Evolutionary conservation across 2,888 invertebrate genomes (phyloP).

Genomic region (Rhorus exstirpatorius): DNA sequence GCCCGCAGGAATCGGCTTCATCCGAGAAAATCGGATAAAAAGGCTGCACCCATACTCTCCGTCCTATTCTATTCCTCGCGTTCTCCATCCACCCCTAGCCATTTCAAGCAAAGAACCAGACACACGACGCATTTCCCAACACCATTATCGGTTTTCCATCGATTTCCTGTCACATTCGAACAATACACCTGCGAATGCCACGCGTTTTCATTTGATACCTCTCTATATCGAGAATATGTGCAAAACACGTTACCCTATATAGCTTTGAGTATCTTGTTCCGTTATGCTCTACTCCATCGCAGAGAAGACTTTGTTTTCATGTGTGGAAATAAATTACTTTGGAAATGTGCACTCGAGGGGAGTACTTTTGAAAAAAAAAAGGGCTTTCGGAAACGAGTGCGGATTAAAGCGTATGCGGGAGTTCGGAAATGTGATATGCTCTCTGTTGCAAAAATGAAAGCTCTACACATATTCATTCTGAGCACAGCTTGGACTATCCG

Average conservation of each 20-base stretch:
- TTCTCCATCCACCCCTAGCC: not conserved
- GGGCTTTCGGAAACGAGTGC: no score
- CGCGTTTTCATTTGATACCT: slow-evolving; percentile 44
- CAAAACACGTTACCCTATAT: slow-evolving; percentile 2
- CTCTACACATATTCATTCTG: no score
- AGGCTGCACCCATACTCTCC: slow-evolving; percentile 5
- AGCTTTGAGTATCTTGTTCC: slow-evolving; percentile 20
- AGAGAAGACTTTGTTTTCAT: not conserved
- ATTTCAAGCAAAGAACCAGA: slow-evolving; percentile 30
- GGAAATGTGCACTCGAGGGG: no score
- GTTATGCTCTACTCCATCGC: not conserved
- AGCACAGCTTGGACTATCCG: no score
- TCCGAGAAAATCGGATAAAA: slow-evolving; percentile 49
- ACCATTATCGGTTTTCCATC: slow-evolving; percentile 53
- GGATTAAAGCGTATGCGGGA: no score
- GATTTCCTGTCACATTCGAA: slow-evolving; percentile 47
- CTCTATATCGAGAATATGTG: slow-evolving; percentile 9
- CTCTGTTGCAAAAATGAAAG: no score
- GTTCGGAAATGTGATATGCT: no score
- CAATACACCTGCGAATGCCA: slow-evolving; percentile 24
- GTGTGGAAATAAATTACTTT: slow-evolving; percentile 13
- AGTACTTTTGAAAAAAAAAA: no score
- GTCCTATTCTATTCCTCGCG: slow-evolving; percentile 15
- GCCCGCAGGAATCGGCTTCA: slow-evolving; percentile 28
- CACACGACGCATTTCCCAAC: slow-evolving; percentile 43